A percentile compares a stretch with the other conserved stretches of the same genome.
These are phyloP conservation scores for Deilephila elpenor DNA, from an alignment of 2,888 invertebrate genomes.

Conservation along the genomic window DNA sequence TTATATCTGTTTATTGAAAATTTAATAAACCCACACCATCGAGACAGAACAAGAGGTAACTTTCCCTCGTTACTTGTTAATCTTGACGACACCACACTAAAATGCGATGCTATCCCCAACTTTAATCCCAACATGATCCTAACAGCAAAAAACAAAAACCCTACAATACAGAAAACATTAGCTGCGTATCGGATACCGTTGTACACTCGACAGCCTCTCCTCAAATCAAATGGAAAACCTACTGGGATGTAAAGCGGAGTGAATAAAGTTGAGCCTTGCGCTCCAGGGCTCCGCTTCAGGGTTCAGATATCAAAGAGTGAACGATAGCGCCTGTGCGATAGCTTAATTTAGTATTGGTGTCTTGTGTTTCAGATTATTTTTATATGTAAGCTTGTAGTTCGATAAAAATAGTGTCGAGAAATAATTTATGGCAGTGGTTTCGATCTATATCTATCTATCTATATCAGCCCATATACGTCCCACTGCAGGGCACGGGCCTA, in stretches of 20 bases:
- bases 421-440: no score
- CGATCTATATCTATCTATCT: no score
- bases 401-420: no score
- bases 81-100: neutral
- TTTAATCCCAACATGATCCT: neutral
- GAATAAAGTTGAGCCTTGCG: conserved; percentile 42
- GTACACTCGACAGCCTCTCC: conserved; percentile 33
- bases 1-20: no score
- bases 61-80: neutral
- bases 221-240: conserved; percentile 52
- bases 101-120: neutral
- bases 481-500: no score
- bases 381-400: no score
- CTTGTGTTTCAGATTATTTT: no score
- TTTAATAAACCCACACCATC: no score
- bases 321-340: neutral
- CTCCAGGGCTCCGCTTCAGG: conserved; percentile 27
- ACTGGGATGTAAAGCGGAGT: conserved; percentile 46
- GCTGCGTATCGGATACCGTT: conserved; percentile 26
- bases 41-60: no score
- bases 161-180: neutral
- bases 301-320: conserved; percentile 27
- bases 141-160: neutral
- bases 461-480: no score
- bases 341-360: no score